Evolutionary conservation across 2,113 vertebrate genomes (phyloP), one percentile per base, ranked within the genome.

Genomic region (Syrmaticus mikado): DNA sequence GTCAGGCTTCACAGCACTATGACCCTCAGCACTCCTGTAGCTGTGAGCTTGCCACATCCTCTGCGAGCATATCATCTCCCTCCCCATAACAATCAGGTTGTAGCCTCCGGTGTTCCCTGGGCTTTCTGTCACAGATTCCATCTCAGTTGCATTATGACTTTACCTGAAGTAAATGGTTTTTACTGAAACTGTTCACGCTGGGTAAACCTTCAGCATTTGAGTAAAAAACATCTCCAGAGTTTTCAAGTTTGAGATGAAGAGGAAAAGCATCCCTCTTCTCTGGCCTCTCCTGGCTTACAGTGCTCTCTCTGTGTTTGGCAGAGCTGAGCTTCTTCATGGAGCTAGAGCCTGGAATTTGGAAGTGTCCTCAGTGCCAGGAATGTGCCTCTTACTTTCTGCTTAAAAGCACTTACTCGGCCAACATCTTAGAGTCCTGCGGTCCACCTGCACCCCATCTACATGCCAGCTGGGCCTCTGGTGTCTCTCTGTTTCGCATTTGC

Each of bases 21-120:
- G 14, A 38, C 38, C 2, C 0, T 46, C 20, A 45, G 24, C 28
- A 21, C 13, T 1, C 0, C 52, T 25, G 53, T 13, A 34, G 32
- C 45, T 80, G 40, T 25, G 46, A 71, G 24, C 48, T 52, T 76
- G 52, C 21, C 2, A 0, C 19, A 25, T 81, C n/a, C 22, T 46
- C 66, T 43, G 34, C 27, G 30, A 73, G n/a, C 27, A 40, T 6
- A 11, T 85, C 48, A 73, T 3, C 1, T 91, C 14, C 6, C n/a
- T 84, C 17, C 41, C 41, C 4, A 0, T 27, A 74, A 74, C 61
- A 80, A n/a, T 28, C 79, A 78, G 36, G 52, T 25, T 82, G 62
- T 55, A 34, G 46, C 50, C 60, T 85, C 52, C 85, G 52, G 25
- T 93, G 17, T 28, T 86, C 64, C 28, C 25, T 82, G 45, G 57